Evolutionary conservation across 1,140 invertebrate species (phyloP).

Genomic region (Brachionus koreanus): DNA sequence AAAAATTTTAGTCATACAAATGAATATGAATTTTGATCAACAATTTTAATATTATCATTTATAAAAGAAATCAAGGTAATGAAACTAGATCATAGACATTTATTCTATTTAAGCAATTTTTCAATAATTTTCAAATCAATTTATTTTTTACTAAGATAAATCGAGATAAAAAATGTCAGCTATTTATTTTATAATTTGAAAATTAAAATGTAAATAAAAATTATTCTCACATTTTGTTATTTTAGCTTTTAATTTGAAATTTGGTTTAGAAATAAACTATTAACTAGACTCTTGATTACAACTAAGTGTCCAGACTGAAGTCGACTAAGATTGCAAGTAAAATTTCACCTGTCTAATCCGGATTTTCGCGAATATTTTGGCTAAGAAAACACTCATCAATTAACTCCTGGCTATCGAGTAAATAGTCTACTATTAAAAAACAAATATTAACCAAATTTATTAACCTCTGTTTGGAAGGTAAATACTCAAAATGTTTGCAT

Average conservation of each 20-base stretch:
- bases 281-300: neutral
- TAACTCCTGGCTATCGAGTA: neutral
- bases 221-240: neutral
- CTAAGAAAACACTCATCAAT: slow-evolving; percentile 32
- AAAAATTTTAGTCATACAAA: neutral
- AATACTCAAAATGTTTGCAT: neutral
- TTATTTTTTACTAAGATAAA: neutral
- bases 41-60: neutral
- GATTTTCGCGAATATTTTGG: neutral
- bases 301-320: neutral
- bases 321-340: neutral
- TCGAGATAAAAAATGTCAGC: neutral
- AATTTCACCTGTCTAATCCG: slow-evolving; percentile 16
- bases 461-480: slow-evolving; percentile 15
- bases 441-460: slow-evolving; percentile 27
- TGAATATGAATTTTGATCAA: neutral
- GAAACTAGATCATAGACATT: neutral
- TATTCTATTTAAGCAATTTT: neutral
- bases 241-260: neutral
- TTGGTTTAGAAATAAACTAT: no score
- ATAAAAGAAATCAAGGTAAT: neutral
- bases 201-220: neutral
- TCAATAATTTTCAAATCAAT: neutral
- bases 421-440: neutral
- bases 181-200: neutral